Evolutionary conservation across 2,797 vertebrate genomes (phyloP), one percentile per base, ranked within the genome.

Genomic region (Selene dorsalis): DNA sequence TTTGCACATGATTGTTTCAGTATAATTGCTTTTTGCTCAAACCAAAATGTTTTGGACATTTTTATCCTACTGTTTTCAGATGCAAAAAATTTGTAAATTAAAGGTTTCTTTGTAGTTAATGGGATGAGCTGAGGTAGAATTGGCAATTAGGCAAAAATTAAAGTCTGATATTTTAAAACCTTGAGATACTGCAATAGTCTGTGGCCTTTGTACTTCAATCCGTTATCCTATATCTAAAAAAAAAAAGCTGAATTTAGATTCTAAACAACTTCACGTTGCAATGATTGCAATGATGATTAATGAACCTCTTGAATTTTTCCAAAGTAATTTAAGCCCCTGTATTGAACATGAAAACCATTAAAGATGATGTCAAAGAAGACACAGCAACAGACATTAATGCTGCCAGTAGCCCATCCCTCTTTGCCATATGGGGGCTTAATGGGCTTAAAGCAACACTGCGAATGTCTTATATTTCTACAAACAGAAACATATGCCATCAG

Each of bases 1-100:
- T 87, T 91, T 87, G 43, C 67, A 85, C 73, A 85, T 72, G 53
- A 80, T 81, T 69, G 61, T 53, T 69, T 74, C 20, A 75, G 38
- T 32, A 45, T 82, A 5, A 68, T 53, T 13, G 1, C 4, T 63
- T 78, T 81, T 73, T 55, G 57, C 20, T 66, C 58, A 38, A 59
- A 75, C 6, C 11, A 39, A 79, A 64, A 50, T 66, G 2, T 55
- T 52, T 32, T 24, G 63, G 57, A 60, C 22, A 57, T 57, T 87
- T 65, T 75, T 43, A 67, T 76, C 71, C 75, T 53, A 64, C 24
- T 32, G 60, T 55, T 67, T 69, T 63, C 3, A 64, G 45, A 38
- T 45, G 35, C 47, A 70, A 41, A 57, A 10, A 38, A 17, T 12
- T 1, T 6, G 17, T 38, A 20, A 35, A 35, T 35, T 35, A 35